Evolutionary conservation across 2,113 vertebrate species (phyloP), one percentile per base, ranked within the genome.

Genomic region (Atractosteus spatula): DNA sequence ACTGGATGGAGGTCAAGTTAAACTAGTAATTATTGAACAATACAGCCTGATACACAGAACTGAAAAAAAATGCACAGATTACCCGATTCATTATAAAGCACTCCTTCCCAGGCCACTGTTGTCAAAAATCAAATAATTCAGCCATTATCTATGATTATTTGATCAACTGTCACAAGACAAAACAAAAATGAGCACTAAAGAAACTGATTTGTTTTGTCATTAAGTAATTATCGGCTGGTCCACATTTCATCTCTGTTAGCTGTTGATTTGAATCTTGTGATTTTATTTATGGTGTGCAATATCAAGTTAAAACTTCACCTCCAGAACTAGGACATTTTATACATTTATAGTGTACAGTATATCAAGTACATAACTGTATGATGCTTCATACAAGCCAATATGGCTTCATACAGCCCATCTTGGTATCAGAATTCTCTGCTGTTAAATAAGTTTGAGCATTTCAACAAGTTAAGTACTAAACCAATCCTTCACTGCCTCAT

Each of bases 21-120:
- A 89, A 86, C 79, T 80, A 66, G 84, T 86, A 73, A 88, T 93
- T 90, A 88, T 61, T 73, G 68, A 80, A 88, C 89, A 89, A 90
- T 88, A 72, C 71, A 70, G 68, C 73, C 84, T 91, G 89, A 91
- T 90, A 84, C 89, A 77, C 17, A 69, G 75, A 74, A 63, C 29
- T 29, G 1, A 45, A 45, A 83, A 77, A 75, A 71, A 66, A 75
- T 69, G 65, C 14, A 62, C 59, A 62, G 59, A 29, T 62, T 62
- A 16, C 17, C 6, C 3, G 13, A 29, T 14, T 29, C 29, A 29
- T 29, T 29, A 29, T 29, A 29, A 29, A 29, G 29, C 29, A 29
- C 29, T 29, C 1, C 29, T 29, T 29, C 59, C 59, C 17, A 16
- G 7, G 3, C 29, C 5, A 5, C 7, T 13, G 8, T 12, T 17